Conservation (phyloP, 2,113 vertebrate species). For the Lontra canadensis region DNA sequence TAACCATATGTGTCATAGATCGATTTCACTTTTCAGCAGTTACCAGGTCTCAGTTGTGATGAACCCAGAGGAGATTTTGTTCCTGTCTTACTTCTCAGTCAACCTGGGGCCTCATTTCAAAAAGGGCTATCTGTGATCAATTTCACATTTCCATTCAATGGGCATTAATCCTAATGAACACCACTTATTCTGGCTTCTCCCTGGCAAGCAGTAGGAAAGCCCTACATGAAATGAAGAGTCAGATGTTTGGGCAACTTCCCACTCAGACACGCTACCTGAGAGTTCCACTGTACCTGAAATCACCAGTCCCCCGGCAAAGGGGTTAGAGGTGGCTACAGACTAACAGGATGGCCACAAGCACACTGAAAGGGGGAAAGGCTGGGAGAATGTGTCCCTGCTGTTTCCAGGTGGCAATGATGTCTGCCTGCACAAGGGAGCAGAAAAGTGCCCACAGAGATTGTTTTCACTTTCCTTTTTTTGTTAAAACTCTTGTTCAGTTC, state of each 20-base stretch:
- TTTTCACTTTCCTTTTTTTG: not conserved
- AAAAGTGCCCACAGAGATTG: not conserved
- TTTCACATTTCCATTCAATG: not conserved
- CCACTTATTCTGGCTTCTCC: not conserved
- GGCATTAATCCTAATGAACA: slow-evolving; percentile 37
- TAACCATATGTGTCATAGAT: not conserved
- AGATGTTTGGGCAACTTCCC: not conserved
- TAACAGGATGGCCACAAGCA: not conserved
- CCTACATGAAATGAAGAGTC: not conserved
- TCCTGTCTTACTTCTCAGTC: not conserved
- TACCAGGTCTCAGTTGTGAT: not conserved
- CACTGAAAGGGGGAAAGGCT: not conserved
- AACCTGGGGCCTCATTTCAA: not conserved
- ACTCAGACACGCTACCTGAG: not conserved
- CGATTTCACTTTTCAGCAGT: slow-evolving; percentile 6
- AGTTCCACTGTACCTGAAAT: not conserved
- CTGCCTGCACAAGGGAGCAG: not conserved
- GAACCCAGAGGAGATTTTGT: not conserved
- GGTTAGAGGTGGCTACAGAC: not conserved
- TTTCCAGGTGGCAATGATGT: not conserved
- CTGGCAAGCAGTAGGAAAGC: not conserved
- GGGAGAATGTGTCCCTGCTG: not conserved
- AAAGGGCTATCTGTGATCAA: not conserved
- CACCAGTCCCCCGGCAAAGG: not conserved
- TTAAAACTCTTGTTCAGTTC: not conserved